These are phyloP conservation scores for Nomada ruficornis DNA, from an alignment of 2,888 invertebrate genomes.

Conservation along the genomic window DNA sequence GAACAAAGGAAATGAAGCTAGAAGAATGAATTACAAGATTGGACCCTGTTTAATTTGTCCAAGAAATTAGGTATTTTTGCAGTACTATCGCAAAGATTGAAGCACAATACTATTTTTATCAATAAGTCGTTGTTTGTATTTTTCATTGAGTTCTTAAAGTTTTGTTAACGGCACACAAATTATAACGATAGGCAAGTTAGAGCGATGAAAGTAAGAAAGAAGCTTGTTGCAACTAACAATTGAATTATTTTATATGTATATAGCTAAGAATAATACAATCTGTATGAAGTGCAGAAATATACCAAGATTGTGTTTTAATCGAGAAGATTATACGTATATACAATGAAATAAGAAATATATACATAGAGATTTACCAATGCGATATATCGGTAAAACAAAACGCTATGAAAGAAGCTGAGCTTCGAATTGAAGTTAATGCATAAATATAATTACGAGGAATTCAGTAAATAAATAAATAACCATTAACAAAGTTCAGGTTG, in stretches of 20 bases:
- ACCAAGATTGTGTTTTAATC: conserved; percentile 15
- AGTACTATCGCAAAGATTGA: conserved; percentile 4
- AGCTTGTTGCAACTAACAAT: conserved; percentile 53
- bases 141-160: conserved; percentile 14
- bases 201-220: conserved; percentile 43
- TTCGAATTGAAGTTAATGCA: conserved; percentile 46
- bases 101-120: conserved; percentile 30
- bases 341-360: conserved; percentile 32
- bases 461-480: conserved; percentile 29
- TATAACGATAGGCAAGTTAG: conserved; percentile 6
- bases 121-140: conserved; percentile 15
- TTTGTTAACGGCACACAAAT: conserved; percentile 29
- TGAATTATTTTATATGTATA: conserved; percentile 40
- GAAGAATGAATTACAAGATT: conserved; percentile 11
- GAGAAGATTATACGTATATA: conserved; percentile 12
- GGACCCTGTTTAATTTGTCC: conserved; percentile 5
- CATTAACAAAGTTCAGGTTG: conserved; percentile 37
- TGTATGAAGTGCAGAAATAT: conserved; percentile 18
- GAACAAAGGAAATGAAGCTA: conserved; percentile 7
- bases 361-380: background rate
- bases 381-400: background rate
- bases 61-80: conserved; percentile 2
- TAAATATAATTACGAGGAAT: conserved; percentile 38
- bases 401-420: conserved; percentile 20
- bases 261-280: conserved; percentile 24